These are phyloP conservation scores for Melipona quadrifasciata DNA, from an alignment of 1,140 invertebrate genomes.

Conservation along the genomic window DNA sequence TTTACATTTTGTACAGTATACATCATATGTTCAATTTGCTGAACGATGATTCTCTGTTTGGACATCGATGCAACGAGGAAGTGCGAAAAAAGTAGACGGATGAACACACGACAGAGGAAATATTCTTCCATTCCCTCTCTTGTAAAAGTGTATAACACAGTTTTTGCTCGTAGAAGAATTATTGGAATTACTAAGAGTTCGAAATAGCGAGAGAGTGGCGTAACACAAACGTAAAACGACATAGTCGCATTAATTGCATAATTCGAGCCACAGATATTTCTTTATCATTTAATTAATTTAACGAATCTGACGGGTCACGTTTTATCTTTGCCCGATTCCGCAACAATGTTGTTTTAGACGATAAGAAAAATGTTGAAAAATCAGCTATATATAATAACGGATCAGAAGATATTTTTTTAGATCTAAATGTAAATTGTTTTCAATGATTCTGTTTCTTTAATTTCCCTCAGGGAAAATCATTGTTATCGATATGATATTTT, in stretches of 20 bases:
- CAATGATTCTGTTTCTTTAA: not conserved
- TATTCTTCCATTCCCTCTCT: constrained; percentile 15
- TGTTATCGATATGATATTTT: not conserved
- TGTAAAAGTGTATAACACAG: constrained; percentile 4
- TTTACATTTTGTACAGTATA: constrained; percentile 62
- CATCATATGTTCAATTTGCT: constrained; percentile 47
- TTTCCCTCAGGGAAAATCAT: not conserved
- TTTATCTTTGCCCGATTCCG: too few relatives aligned
- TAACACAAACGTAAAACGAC: constrained; percentile 10
- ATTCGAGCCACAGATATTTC: constrained; percentile 20
- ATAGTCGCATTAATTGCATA: constrained; percentile 17
- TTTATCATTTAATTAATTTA: constrained; percentile 20
- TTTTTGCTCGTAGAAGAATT: constrained; percentile 7
- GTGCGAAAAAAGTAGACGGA: constrained; percentile 30
- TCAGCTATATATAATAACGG: not conserved
- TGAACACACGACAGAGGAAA: constrained; percentile 22
- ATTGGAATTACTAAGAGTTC: not conserved
- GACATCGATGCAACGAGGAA: constrained; percentile 47
- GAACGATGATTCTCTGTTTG: constrained; percentile 14
- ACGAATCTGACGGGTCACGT: not conserved
- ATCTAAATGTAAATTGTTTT: not conserved
- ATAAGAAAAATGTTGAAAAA: not conserved
- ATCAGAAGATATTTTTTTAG: not conserved
- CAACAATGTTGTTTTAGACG: too few relatives aligned
- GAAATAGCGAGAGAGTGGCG: not conserved